These are phyloP conservation scores for Drosophila tsacasi DNA, from an alignment of 1,140 invertebrate genomes.

Conservation along the genomic window DNA sequence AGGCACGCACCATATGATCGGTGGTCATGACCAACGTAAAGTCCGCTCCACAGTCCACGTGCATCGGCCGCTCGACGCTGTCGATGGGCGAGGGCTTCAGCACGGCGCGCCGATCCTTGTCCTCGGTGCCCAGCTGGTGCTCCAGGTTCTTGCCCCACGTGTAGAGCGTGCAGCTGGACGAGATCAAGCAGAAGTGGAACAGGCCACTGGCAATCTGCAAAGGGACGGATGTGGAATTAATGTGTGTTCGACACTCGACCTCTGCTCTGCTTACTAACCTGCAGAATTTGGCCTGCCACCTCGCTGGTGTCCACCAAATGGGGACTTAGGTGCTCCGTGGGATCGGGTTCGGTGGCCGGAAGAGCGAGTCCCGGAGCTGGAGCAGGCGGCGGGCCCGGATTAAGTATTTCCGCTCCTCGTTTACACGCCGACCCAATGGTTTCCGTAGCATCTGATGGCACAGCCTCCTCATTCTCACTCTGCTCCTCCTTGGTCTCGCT, in stretches of 20 bases:
- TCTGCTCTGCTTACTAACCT: conserved; percentile 78
- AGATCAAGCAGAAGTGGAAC: conserved; percentile 88
- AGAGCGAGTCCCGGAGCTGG: conserved; percentile 35
- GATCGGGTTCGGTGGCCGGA: conserved; percentile 64
- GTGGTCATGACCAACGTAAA: conserved; percentile 87
- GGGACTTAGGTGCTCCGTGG: conserved; percentile 86
- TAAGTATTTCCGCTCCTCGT: conserved; percentile 13
- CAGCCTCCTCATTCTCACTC: conserved; percentile 55
- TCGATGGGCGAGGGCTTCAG: conserved; percentile 81
- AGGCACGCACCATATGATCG: conserved; percentile 87
- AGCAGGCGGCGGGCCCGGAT: conserved; percentile 1
- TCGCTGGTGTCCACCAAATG: conserved; percentile 87
- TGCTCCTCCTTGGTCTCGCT: conserved; percentile 55
- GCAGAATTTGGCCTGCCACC: conserved; percentile 87
- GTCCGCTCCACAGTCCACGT: conserved; percentile 87
- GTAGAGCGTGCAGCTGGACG: conserved; percentile 87
- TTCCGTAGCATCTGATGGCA: conserved; percentile 58
- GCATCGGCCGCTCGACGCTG: conserved; percentile 82
- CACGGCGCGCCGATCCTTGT: conserved; percentile 86
- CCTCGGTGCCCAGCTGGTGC: conserved; percentile 88
- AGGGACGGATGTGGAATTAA: not conserved
- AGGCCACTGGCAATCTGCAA: conserved; percentile 87
- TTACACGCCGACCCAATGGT: conserved; percentile 19
- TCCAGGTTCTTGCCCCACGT: conserved; percentile 90
- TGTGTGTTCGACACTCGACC: not conserved